Evolutionary conservation across 2,797 vertebrate species (phyloP).

Genomic region (Ptychadena robeensis): DNA sequence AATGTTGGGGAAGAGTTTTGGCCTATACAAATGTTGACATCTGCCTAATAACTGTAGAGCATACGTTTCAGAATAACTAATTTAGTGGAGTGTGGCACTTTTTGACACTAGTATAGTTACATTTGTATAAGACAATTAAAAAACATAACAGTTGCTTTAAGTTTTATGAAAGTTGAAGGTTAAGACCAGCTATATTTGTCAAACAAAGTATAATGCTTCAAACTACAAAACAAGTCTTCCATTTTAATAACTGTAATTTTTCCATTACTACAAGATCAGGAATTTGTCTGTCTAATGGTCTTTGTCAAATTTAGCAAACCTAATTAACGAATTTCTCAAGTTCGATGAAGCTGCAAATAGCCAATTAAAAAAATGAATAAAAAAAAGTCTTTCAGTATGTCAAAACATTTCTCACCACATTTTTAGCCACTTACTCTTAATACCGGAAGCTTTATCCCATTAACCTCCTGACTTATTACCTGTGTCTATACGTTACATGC

Average conservation of each 20-base stretch:
- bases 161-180: background rate
- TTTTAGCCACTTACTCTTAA: background rate
- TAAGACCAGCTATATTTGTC: background rate
- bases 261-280: slow-evolving; percentile 7
- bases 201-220: background rate
- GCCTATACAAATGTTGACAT: no score
- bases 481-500: no score
- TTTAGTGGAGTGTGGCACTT: no score
- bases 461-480: background rate
- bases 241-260: slow-evolving; percentile 21
- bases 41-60: no score
- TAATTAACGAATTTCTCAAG: slow-evolving; percentile 41
- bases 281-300: slow-evolving; percentile 31
- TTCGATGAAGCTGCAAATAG: slow-evolving; percentile 38
- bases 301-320: slow-evolving; percentile 40
- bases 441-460: background rate
- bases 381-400: slow-evolving; percentile 1
- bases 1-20: no score
- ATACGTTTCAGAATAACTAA: no score
- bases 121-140: no score
- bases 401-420: background rate
- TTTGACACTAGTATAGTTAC: no score
- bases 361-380: slow-evolving; percentile 24
- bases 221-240: background rate
- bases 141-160: background rate